Percentiles rank a stretch among this genome's conserved stretches.
phyloP scores from a whole-genome alignment of 1,140 invertebrate genomes.

The Aricia agestis region DNA sequence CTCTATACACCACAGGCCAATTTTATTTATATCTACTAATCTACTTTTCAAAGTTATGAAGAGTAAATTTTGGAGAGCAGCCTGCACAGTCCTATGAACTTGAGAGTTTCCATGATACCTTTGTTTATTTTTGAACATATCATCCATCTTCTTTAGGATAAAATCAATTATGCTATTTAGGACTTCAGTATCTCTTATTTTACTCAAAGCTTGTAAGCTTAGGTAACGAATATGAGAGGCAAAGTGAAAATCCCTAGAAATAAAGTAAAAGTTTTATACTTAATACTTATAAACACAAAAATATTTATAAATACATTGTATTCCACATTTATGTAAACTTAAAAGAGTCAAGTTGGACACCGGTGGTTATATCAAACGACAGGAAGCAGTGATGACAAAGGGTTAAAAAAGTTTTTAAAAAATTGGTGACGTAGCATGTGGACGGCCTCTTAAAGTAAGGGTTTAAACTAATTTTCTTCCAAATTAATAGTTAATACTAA shows the following conservation, averaged over 20 bases:
- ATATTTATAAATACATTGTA: too few species aligned
- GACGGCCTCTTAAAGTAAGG: too few species aligned
- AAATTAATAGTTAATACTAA: slow-evolving; percentile 29
- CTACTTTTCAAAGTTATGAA: slow-evolving; percentile 39
- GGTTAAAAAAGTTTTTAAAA: too few species aligned
- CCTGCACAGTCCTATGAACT: slow-evolving; percentile 43
- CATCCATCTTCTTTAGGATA: slow-evolving; percentile 48
- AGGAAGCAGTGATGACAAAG: too few species aligned
- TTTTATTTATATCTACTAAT: slow-evolving; percentile 28
- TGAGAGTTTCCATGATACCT: slow-evolving; percentile 60
- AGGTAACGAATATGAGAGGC: slow-evolving; percentile 52
- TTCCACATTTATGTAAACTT: too few species aligned
- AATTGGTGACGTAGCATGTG: too few species aligned
- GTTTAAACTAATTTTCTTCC: too few species aligned
- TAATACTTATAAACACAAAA: too few species aligned
- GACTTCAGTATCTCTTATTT: slow-evolving; percentile 38
- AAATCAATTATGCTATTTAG: slow-evolving; percentile 37
- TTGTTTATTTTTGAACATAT: slow-evolving; percentile 50
- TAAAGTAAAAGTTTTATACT: slow-evolving; percentile 21
- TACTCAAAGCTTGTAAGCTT: slow-evolving; percentile 39
- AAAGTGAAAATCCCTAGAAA: slow-evolving; percentile 46
- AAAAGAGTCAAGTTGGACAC: too few species aligned
- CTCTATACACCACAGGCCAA: slow-evolving; percentile 44
- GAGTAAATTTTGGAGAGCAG: slow-evolving; percentile 47
- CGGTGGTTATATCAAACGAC: too few species aligned